Base-by-base conservation (phyloP, 2,113 vertebrate genomes). In the Psilopogon haemacephalus region DNA sequence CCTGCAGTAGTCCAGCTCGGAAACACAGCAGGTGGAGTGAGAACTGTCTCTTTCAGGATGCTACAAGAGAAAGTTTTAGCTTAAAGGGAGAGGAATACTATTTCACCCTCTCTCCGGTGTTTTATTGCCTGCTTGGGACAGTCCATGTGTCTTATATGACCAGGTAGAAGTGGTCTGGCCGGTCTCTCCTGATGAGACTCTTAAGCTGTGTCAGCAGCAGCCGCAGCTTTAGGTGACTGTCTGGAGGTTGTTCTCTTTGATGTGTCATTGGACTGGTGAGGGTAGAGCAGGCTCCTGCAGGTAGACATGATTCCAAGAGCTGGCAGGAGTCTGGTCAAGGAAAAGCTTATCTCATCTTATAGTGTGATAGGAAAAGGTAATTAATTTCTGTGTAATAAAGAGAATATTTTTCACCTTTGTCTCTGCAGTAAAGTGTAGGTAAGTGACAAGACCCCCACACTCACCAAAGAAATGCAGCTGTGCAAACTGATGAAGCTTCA, bases 191-290 rank as follows among this genome's bases (percentile, higher is more conserved):
- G 12, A 24, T 32, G 35, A 7, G 18, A 68, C 28, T 74, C 65
- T 67, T 48, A 56, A 74, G 13, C 9, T 4, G 1, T 30, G 17
- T 59, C 52, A 56, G 42, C 17, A 90, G 24, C 40, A 87, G 32
- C n/a, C n/a, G n/a, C 33, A 74, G 28, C 3, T 80, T 69, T 24
- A 62, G 42, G 26, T 52, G 48, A 26, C 11, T 76, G 48, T 84
- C 32, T 86, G 52, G 24, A 84, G 65, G 33, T 12, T 0, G 0
- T 67, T 73, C 24, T 74, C 19, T 89, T 67, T 1, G 1, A 55
- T 12, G 21, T 30, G 26, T 37, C 58, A 1, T 30, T 44, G 35
- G 7, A 11, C 68, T 9, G 15, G 26, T 68, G 52, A 71, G 74
- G 18, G 7, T 30, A 70, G 56, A 87, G 52, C 20, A 55, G 65